A percentile compares a stretch with the other conserved stretches of the same genome.
These are phyloP conservation scores for Cheirogaleus major DNA, from an alignment of 2,797 vertebrate species.

Conservation along the genomic window DNA sequence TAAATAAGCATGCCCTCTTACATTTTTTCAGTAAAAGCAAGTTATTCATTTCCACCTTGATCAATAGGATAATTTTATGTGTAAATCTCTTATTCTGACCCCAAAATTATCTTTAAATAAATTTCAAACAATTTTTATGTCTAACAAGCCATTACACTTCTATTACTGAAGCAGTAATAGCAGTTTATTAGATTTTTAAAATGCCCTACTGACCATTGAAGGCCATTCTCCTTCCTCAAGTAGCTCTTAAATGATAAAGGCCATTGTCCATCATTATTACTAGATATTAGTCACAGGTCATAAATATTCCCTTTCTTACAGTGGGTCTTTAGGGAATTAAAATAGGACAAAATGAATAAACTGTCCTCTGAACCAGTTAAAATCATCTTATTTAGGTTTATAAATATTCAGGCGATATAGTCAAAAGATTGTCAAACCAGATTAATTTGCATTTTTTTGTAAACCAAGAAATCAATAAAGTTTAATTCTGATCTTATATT, in stretches of 20 bases:
- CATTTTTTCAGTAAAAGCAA: conserved; percentile 6
- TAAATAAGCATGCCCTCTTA: not conserved
- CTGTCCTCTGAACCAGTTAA: conserved; percentile 13
- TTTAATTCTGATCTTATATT: conserved; percentile 4
- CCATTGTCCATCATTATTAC: not conserved
- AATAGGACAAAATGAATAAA: conserved; percentile 48
- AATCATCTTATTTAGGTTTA: conserved; percentile 17
- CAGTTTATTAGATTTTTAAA: conserved; percentile 62
- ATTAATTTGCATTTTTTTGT: conserved; percentile 45
- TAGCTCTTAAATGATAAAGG: conserved; percentile 45
- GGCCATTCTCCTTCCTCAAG: conserved; percentile 36
- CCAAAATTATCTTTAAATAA: conserved; percentile 44
- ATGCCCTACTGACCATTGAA: conserved; percentile 46
- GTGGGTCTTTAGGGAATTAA: conserved; percentile 41
- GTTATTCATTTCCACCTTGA: conserved; percentile 55
- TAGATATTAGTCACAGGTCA: conserved; percentile 38
- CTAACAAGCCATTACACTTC: conserved; percentile 65
- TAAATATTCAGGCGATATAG: conserved; percentile 33
- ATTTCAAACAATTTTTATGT: conserved; percentile 65
- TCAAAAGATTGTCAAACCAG: conserved; percentile 10
- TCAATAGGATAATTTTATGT: conserved; percentile 54
- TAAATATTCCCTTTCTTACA: not conserved
- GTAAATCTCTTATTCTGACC: conserved; percentile 36
- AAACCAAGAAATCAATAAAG: conserved; percentile 54
- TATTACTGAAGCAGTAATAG: conserved; percentile 66